Conservation (phyloP, 2,888 invertebrate species). For the Aphodius sticticus region DNA sequence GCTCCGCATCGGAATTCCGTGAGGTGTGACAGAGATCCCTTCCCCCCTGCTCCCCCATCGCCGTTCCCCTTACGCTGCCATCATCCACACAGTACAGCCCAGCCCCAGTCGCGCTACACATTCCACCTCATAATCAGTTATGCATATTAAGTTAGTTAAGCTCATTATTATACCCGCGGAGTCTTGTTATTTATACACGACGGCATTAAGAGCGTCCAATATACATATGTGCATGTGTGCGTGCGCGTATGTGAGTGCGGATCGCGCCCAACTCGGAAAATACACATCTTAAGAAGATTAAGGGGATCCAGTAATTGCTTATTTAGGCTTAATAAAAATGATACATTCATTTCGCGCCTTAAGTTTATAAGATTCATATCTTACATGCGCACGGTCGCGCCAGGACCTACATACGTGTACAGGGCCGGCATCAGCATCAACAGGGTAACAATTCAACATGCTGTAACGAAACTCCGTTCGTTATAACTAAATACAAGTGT, state of each 20-base stretch:
- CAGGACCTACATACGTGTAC: neutral
- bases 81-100: conserved; percentile 7
- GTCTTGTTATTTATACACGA: conserved; percentile 57
- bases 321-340: conserved; percentile 40
- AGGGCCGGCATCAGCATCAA: neutral
- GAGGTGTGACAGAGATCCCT: conserved; percentile 47
- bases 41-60: conserved; percentile 42
- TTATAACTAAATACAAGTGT: too few species aligned
- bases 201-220: conserved; percentile 51
- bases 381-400: neutral
- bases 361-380: conserved; percentile 23
- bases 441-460: too few species aligned
- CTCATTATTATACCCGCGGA: conserved; percentile 60
- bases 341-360: conserved; percentile 33
- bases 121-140: conserved; percentile 59
- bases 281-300: conserved; percentile 47
- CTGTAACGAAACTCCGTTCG: too few species aligned
- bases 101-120: conserved; percentile 46
- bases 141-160: conserved; percentile 61
- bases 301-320: conserved; percentile 48
- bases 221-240: conserved; percentile 40
- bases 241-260: conserved; percentile 31
- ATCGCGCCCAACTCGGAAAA: conserved; percentile 37
- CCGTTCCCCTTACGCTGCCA: conserved; percentile 14
- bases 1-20: conserved; percentile 48